Evolutionary conservation across 2,113 vertebrate species (phyloP).

Genomic region (Nerophis ophidion): DNA sequence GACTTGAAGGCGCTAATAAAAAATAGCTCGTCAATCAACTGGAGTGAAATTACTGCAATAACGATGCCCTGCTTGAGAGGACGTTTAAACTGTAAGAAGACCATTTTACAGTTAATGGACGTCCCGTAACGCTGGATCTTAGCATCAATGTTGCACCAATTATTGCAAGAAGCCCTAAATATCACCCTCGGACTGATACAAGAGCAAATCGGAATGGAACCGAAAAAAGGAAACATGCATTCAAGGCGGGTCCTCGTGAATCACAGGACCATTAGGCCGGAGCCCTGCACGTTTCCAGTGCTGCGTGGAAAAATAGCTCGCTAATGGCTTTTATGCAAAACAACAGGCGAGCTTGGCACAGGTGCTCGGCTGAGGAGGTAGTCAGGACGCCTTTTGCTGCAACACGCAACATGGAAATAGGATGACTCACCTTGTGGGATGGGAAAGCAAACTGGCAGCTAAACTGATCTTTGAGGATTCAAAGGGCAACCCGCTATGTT

Average conservation of each 20-base stretch:
- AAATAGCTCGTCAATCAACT: slow-evolving; percentile 26
- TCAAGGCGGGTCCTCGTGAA: background rate
- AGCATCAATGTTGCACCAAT: slow-evolving; percentile 20
- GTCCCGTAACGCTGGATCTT: background rate
- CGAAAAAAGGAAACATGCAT: background rate
- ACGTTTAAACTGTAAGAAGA: slow-evolving; percentile 7
- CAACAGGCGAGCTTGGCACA: slow-evolving; percentile 1
- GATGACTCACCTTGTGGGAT: background rate
- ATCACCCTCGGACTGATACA: slow-evolving; percentile 12
- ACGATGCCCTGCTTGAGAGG: slow-evolving; percentile 14
- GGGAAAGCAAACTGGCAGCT: background rate
- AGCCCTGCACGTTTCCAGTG: background rate
- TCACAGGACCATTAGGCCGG: background rate
- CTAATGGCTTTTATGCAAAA: slow-evolving; percentile 2
- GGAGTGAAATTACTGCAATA: slow-evolving; percentile 44
- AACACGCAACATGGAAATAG: background rate
- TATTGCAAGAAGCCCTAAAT: slow-evolving; percentile 19
- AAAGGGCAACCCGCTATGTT: background rate
- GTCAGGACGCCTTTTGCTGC: background rate
- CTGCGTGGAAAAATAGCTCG: background rate
- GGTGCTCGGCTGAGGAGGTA: background rate
- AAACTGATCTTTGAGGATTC: background rate
- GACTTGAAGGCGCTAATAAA: slow-evolving; percentile 36
- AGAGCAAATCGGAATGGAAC: slow-evolving; percentile 18
- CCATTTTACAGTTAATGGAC: slow-evolving; percentile 7